Evolutionary conservation across 37 sponge, comb jelly and placozoan genomes (phyloP), one percentile per base, ranked within the genome.

Genomic region (Theonella swinhoei): DNA sequence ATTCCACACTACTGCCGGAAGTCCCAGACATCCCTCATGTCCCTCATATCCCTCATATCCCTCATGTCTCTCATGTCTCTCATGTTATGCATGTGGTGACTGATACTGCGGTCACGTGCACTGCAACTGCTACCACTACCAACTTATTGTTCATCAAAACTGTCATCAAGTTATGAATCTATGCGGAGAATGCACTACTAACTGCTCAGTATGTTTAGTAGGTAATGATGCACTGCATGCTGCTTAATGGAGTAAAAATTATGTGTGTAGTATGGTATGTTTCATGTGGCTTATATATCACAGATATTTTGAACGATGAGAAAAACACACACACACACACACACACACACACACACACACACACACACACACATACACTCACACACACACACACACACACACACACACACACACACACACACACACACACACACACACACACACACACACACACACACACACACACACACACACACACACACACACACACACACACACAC

Each of bases 1-100:
- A 78, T 60, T 30, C 43, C 84, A 28, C 88, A 58, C 60, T 80
- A 81, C 59, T 80, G 81, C 74, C 74, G 81, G 62, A 40, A 9
- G 39, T 40, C 37, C 54, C 54, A 17, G 11, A 47, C 54, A 14
- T 47, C 54, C 54, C 54, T 47, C 11, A 47, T 47, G 54, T 47
- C 54, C 7, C 54, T 7, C 54, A 47, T 47, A 7, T 47, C 54
- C 54, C 54, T 47, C 54, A 47, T 47, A 7, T 47, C 54, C 7
- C 54, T 7, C 54, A 47, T 47, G 54, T 47, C 54, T 17, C 54
- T 30, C 38, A 38, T 35, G 37, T 70, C 24, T n/a, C n/a, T n/a
- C n/a, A n/a, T n/a, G n/a, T n/a, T n/a, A 20, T 17, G 71, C 7
- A 54, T 58, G 58, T 75, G 54, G 24, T 33, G 8, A 40, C 23